Evolutionary conservation across 2,888 invertebrate species (phyloP), one percentile per base, ranked within the genome.

Genomic region (Thymelicus acteon): DNA sequence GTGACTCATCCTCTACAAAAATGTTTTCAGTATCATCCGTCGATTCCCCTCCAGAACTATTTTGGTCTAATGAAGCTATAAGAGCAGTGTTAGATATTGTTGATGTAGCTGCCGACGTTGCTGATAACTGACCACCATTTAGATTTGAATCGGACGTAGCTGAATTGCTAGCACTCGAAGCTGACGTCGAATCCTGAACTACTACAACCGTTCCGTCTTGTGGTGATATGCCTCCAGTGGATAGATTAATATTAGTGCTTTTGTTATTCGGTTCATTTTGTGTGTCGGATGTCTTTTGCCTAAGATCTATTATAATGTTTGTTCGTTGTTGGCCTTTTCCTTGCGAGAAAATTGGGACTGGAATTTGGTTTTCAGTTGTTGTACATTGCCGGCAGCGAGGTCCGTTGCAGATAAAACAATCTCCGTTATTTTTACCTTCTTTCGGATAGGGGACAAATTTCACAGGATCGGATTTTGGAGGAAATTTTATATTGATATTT

Each of bases 241-340:
- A 0, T 7, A 40, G 6, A 12, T 39, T 39, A 12, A 24, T n/a
- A 19, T 49, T 44, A 39, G 13, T 60, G 40, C 7, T 15, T n/a
- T 39, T 48, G 31, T 61, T 71, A 70, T 1, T 12, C 40, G 24
- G 13, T n/a, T 40, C 10, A 7, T 19, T 52, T 52, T 39, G n/a
- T 67, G 44, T 3, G 0, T 76, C 48, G 57, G 58, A 57, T 67
- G 73, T 73, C 48, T 72, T 68, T 63, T 75, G 69, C 31, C 63
- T 75, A 4, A 79, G 75, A 40, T 84, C 80, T 60, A 87, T 78
- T 4, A 79, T 74, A 48, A 88, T 80, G 31, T 80, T 81, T 0
- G 82, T 76, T 62, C 73, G 77, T 60, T 75, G 73, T 52, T 74
- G 69, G 12, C 63, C 31, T 8, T 71, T 31, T 31, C 66, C 60